Conservation (phyloP, 2,797 vertebrate genomes). For the Sorex maritimensis region DNA sequence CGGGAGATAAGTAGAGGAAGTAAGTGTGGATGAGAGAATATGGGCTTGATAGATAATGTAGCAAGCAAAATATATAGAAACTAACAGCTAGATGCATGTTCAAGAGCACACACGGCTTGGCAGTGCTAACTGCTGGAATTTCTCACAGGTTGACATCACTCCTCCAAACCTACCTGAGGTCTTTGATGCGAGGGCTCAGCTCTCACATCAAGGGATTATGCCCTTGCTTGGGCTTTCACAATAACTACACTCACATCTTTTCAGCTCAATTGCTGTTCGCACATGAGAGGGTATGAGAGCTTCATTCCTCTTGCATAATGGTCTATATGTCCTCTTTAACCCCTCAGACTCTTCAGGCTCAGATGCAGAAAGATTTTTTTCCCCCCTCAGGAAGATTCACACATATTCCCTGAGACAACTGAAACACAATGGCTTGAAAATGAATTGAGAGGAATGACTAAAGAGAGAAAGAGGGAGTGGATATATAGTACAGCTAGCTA, state of each 20-base stretch:
- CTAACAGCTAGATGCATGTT: too few species aligned
- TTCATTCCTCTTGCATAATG: background rate
- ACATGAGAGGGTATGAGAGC: background rate
- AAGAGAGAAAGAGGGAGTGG: background rate
- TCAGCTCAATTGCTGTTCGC: background rate
- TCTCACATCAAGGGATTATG: background rate
- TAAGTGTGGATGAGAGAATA: too few species aligned
- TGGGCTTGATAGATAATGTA: too few species aligned
- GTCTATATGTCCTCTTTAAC: background rate
- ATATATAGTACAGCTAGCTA: too few species aligned
- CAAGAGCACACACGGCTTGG: too few species aligned
- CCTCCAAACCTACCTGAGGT: background rate
- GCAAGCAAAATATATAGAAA: too few species aligned
- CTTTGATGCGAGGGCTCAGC: background rate
- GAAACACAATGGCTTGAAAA: conserved; percentile 16
- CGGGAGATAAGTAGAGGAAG: too few species aligned
- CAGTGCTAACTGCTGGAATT: too few species aligned
- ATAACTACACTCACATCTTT: background rate
- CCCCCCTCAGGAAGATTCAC: conserved; percentile 48
- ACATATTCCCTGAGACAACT: background rate
- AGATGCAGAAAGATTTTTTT: conserved; percentile 62
- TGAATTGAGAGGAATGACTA: conserved; percentile 45
- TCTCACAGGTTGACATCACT: background rate
- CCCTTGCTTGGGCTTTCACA: background rate
- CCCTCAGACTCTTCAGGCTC: conserved; percentile 15